A percentile compares a stretch with the other conserved stretches of the same genome.
Evolutionary conservation across 2,797 vertebrate species (phyloP).

Genomic region (Apodemus agrarius): DNA sequence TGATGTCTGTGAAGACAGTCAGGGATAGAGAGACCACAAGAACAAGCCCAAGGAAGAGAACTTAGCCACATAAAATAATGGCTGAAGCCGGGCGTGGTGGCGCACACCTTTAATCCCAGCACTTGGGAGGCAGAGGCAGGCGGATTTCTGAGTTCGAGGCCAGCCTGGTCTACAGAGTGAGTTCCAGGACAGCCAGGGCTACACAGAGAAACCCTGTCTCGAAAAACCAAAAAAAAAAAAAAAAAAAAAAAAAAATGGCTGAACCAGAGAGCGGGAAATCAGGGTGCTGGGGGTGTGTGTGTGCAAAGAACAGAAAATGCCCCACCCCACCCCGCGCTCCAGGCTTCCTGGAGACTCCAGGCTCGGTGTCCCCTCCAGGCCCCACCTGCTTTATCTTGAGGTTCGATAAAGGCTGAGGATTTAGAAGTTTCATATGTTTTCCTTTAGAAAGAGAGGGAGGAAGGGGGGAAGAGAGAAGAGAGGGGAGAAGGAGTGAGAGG

Average conservation of each 20-base stretch:
- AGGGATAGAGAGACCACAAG: neutral
- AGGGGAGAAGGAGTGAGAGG: too few species aligned
- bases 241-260: neutral
- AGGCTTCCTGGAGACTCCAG: neutral
- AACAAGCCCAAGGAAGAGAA: neutral
- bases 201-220: too few species aligned
- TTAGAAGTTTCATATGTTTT: neutral
- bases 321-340: too few species aligned
- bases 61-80: neutral
- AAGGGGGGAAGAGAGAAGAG: too few species aligned
- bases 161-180: too few species aligned
- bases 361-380: neutral
- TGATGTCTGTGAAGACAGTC: neutral
- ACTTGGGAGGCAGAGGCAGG: too few species aligned
- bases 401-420: too few species aligned
- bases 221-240: too few species aligned
- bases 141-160: too few species aligned
- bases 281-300: neutral
- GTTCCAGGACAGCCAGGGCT: too few species aligned
- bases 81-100: too few species aligned
- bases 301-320: neutral
- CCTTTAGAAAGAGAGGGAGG: neutral
- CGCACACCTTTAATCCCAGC: too few species aligned
- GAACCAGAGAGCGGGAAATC: neutral
- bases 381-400: rapidly evolving